These are phyloP conservation scores for Rhinogobio ventralis DNA, from an alignment of 2,797 vertebrate species.

Conservation along the genomic window DNA sequence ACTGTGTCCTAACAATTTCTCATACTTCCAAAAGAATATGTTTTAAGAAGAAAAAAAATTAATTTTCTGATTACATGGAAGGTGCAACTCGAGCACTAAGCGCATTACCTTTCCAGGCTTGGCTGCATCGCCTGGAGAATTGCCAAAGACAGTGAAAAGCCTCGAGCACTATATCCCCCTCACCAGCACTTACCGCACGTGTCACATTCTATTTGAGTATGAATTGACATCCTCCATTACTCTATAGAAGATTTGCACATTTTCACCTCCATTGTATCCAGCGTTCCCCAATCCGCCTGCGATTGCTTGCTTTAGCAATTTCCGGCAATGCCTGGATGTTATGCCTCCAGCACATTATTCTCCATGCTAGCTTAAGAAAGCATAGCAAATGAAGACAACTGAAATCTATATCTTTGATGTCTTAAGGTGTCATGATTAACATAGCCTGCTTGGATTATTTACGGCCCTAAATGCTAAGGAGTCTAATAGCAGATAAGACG, in stretches of 20 bases:
- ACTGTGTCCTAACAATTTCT: neutral
- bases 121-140: slow-evolving; percentile 57
- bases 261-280: slow-evolving; percentile 49
- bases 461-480: slow-evolving; percentile 26
- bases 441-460: slow-evolving; percentile 47
- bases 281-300: slow-evolving; percentile 20
- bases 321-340: slow-evolving; percentile 27
- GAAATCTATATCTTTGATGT: slow-evolving; percentile 53
- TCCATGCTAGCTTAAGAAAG: slow-evolving; percentile 50
- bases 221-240: slow-evolving; percentile 51
- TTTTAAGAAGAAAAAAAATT: slow-evolving; percentile 44
- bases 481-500: slow-evolving; percentile 48
- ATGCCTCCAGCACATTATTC: slow-evolving; percentile 22
- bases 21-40: slow-evolving; percentile 20
- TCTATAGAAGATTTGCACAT: slow-evolving; percentile 43
- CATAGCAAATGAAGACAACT: slow-evolving; percentile 48
- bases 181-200: slow-evolving; percentile 47
- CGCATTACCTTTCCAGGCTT: slow-evolving; percentile 59
- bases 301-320: slow-evolving; percentile 39
- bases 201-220: slow-evolving; percentile 58
- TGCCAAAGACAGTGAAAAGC: slow-evolving; percentile 52
- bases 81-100: slow-evolving; percentile 56
- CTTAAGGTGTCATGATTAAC: slow-evolving; percentile 55
- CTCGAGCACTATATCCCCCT: slow-evolving; percentile 30
- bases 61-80: slow-evolving; percentile 62